Evolutionary conservation across 1,140 invertebrate species (phyloP).

Genomic region (Drosophila paulistorum): DNA sequence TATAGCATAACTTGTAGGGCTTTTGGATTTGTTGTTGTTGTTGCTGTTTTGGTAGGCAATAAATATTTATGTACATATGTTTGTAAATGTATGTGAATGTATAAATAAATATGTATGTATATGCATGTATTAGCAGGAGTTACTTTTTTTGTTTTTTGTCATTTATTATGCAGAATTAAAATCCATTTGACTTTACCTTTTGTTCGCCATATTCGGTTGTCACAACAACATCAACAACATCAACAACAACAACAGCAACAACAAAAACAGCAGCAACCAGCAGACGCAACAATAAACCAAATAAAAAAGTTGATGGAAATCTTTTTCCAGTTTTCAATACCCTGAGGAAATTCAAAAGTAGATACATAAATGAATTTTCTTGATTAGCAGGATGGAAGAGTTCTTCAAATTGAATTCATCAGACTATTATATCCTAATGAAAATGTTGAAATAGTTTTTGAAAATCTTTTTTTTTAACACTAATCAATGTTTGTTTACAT

Average conservation of each 20-base stretch:
- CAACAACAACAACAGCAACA: slow-evolving; percentile 1
- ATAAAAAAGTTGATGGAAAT: neutral
- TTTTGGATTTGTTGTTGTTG: slow-evolving; percentile 1
- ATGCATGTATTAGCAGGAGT: neutral
- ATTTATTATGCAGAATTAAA: slow-evolving; percentile 64
- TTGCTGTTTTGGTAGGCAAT: slow-evolving; percentile 30
- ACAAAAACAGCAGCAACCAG: neutral
- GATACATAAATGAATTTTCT: too few relatives aligned
- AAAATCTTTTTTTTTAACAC: too few relatives aligned
- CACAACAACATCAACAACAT: slow-evolving; percentile 17
- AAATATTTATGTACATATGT: slow-evolving; percentile 36
- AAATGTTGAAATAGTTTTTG: too few relatives aligned
- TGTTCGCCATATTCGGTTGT: slow-evolving; percentile 31
- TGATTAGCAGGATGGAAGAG: too few relatives aligned
- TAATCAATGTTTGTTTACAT: too few relatives aligned
- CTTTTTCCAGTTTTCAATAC: neutral
- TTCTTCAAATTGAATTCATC: too few relatives aligned
- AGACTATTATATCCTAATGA: too few relatives aligned
- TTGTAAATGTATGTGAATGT: slow-evolving; percentile 5
- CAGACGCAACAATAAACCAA: too few relatives aligned
- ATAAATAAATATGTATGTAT: slow-evolving; percentile 9
- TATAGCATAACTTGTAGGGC: slow-evolving; percentile 45
- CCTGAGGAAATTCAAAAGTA: neutral
- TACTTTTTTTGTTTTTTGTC: slow-evolving; percentile 40
- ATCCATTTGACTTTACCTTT: slow-evolving; percentile 61